phyloP scores from a whole-genome alignment of 2,888 invertebrate genomes.

The Amiota mariae region DNA sequence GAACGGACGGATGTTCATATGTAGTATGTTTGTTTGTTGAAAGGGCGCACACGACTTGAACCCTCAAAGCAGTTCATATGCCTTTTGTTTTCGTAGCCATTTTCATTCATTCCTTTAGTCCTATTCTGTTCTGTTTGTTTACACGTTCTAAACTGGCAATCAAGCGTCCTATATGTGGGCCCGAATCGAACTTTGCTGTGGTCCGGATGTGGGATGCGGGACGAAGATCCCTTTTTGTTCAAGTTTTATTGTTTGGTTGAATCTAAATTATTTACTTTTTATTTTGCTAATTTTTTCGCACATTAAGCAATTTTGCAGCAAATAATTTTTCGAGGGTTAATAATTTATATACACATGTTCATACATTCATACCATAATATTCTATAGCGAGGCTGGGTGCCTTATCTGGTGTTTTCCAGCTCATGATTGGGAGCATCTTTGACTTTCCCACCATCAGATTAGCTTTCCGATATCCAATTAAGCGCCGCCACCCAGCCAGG shows the following conservation, averaged over 20 bases:
- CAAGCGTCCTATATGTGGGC: conserved; percentile 37
- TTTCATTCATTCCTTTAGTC: conserved; percentile 25
- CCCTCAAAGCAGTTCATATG: conserved; percentile 47
- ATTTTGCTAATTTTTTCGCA: conserved; percentile 55
- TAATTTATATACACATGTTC: background rate
- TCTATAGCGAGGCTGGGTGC: background rate
- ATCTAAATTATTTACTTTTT: conserved; percentile 22
- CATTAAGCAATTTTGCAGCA: conserved; percentile 18
- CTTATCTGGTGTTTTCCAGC: background rate
- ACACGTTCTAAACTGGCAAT: conserved; percentile 62
- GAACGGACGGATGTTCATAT: background rate
- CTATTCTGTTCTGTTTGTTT: conserved; percentile 54
- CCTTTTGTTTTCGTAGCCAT: conserved; percentile 42
- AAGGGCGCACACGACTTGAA: conserved; percentile 31
- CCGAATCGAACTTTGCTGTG: conserved; percentile 16
- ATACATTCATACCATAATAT: too few species aligned
- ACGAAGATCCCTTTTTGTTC: conserved; percentile 1
- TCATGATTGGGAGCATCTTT: background rate
- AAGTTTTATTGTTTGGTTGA: conserved; percentile 17
- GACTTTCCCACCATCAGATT: background rate
- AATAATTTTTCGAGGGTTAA: conserved; percentile 18
- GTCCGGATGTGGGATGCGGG: conserved; percentile 28
- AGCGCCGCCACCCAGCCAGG: conserved; percentile 50
- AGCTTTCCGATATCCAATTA: conserved; percentile 3
- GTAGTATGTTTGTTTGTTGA: conserved; percentile 43